These are phyloP conservation scores for Indri indri DNA, from an alignment of 2,113 vertebrate species.

Conservation along the genomic window DNA sequence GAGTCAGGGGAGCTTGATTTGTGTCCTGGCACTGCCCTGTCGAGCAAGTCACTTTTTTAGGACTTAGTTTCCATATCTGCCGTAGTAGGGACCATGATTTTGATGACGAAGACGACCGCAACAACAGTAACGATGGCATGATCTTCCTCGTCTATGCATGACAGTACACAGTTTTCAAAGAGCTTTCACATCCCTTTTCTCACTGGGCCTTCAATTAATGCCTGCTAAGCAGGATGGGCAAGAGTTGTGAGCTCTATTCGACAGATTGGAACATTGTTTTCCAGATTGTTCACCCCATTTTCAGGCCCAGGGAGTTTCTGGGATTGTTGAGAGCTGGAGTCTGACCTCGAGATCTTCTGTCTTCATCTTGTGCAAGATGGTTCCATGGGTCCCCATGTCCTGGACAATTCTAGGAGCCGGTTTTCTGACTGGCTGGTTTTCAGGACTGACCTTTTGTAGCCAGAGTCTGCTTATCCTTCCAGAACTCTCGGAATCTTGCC, in stretches of 20 bases:
- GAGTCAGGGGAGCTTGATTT: background rate
- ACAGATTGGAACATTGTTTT: background rate
- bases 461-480: background rate
- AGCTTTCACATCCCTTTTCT: background rate
- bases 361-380: background rate
- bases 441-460: background rate
- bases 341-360: background rate
- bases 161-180: background rate
- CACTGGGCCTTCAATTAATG: background rate
- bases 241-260: background rate
- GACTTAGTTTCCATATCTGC: background rate
- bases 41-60: background rate
- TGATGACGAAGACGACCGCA: background rate
- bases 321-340: background rate
- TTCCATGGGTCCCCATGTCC: background rate
- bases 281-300: background rate
- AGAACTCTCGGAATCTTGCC: background rate
- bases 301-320: background rate
- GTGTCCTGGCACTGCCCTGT: background rate
- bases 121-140: background rate
- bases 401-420: background rate
- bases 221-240: background rate
- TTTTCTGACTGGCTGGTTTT: background rate
- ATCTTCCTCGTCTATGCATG: fast-evolving
- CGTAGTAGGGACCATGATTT: background rate